Percentiles rank a stretch among this genome's conserved stretches.
Conservation (phyloP, 2,888 invertebrate species). For the Pachymerium ferrugineum region DNA sequence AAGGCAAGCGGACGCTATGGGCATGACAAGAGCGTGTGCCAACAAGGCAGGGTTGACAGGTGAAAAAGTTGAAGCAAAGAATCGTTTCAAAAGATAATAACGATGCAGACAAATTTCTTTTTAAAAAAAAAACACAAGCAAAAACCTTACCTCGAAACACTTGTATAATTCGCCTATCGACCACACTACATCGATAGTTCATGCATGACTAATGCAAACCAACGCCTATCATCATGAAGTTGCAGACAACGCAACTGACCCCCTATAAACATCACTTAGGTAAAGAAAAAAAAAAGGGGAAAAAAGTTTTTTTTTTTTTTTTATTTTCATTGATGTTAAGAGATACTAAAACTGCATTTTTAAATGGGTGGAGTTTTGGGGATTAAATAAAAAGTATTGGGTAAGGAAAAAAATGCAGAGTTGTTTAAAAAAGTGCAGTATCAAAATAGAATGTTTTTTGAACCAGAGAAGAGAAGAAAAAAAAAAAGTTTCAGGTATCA, state of each 20-base stretch:
- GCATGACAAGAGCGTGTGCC: background rate
- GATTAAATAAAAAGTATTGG: too few species aligned
- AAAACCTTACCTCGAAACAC: background rate
- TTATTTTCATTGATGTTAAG: too few species aligned
- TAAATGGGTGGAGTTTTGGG: too few species aligned
- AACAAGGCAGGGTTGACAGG: constrained; percentile 8
- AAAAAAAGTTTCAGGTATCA: too few species aligned
- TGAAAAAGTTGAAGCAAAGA: background rate
- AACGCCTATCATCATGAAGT: background rate
- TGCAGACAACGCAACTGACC: background rate
- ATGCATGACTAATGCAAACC: constrained; percentile 2
- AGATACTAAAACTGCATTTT: too few species aligned
- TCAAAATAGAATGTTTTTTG: too few species aligned
- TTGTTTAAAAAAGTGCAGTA: too few species aligned
- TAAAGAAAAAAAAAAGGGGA: background rate
- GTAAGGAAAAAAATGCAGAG: too few species aligned
- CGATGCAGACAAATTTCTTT: background rate
- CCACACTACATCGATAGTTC: background rate
- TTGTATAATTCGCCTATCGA: background rate
- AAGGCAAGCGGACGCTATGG: constrained; percentile 3
- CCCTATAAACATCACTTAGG: background rate
- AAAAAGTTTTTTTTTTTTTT: too few species aligned
- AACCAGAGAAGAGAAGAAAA: too few species aligned
- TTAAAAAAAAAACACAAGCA: background rate
- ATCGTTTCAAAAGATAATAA: background rate